Evolutionary conservation across 2,888 invertebrate species (phyloP).

Genomic region (Agonum fuliginosum): DNA sequence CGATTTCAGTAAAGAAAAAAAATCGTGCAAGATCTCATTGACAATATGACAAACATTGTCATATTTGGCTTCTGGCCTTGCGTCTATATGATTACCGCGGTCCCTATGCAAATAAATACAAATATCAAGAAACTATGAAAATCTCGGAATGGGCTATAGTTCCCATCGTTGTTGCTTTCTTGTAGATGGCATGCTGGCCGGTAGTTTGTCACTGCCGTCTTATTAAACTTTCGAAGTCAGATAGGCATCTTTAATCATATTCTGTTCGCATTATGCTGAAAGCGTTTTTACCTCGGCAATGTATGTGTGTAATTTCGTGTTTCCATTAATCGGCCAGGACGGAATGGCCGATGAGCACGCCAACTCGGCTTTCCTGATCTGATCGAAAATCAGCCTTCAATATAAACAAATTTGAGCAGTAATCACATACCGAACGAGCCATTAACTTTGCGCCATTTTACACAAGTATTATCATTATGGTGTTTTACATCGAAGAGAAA

Average conservation of each 20-base stretch:
- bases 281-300: constrained; percentile 66
- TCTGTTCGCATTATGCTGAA: constrained; percentile 69
- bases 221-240: constrained; percentile 72
- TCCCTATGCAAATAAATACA: too few relatives aligned
- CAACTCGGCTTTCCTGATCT: constrained; percentile 28
- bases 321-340: constrained; percentile 63
- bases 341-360: constrained; percentile 47
- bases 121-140: too few relatives aligned
- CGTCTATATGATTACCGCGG: too few relatives aligned
- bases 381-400: constrained; percentile 22
- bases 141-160: too few relatives aligned
- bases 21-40: too few relatives aligned
- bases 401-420: constrained; percentile 18
- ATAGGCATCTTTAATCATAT: constrained; percentile 73
- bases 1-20: too few relatives aligned
- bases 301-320: constrained; percentile 68
- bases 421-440: neutral
- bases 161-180: too few relatives aligned
- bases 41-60: too few relatives aligned
- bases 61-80: too few relatives aligned
- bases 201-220: constrained; percentile 70
- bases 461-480: neutral
- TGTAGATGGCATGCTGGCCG: constrained; percentile 66
- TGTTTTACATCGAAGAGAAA: neutral
- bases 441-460: neutral